Conservation (phyloP, 53 echinoderm and acorn worm genomes). For the Zoroaster sp. region DNA sequence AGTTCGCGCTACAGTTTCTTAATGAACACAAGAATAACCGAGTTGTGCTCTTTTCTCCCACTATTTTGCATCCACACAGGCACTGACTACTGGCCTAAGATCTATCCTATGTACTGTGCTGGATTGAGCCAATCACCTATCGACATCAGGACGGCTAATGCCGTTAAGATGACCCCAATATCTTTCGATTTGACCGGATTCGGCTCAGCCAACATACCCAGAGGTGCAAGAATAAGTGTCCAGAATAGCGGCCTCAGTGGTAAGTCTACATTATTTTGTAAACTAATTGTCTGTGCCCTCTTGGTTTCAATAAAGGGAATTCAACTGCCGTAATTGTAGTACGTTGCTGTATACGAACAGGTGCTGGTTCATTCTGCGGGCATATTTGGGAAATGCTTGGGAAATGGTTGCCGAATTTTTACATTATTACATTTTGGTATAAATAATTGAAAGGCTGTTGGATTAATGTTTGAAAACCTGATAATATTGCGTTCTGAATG, state of each 20-base stretch:
- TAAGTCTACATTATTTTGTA: not conserved
- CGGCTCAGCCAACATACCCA: not conserved
- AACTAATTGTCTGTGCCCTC: too few relatives aligned
- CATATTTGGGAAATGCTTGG: too few relatives aligned
- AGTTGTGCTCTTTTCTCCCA: not conserved
- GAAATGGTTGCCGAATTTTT: too few relatives aligned
- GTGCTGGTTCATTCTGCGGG: too few relatives aligned
- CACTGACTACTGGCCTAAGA: constrained; percentile 47
- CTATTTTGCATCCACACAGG: not conserved
- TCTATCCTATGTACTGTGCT: constrained; percentile 34
- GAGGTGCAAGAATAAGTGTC: not conserved
- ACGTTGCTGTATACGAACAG: too few relatives aligned
- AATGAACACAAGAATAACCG: not conserved
- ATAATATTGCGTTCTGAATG: too few relatives aligned
- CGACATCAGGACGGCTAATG: not conserved
- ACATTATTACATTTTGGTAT: too few relatives aligned
- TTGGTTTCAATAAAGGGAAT: too few relatives aligned
- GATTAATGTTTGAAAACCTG: too few relatives aligned
- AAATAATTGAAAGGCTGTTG: too few relatives aligned
- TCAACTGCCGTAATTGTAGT: too few relatives aligned
- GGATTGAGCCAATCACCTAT: constrained; percentile 38
- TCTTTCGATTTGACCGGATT: constrained; percentile 27
- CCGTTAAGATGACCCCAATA: not conserved
- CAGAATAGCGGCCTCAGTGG: constrained; percentile 40
- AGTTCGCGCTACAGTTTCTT: too few relatives aligned